Base-by-base conservation (phyloP, 2,888 invertebrate genomes). In the Sicus ferrugineus region DNA sequence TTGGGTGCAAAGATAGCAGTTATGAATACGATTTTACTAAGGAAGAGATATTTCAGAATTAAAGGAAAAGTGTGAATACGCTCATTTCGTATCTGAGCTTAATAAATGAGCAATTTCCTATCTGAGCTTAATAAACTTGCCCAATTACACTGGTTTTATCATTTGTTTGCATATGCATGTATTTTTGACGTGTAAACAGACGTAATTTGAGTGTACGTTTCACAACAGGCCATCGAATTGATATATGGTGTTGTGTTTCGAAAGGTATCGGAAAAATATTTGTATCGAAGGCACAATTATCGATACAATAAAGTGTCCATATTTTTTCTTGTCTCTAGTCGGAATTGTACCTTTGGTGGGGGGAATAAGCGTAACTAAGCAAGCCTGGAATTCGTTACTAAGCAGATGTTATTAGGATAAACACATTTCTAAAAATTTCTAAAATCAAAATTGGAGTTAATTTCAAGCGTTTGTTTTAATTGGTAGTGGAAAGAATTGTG, bases 341-440 rank as follows among this genome's bases (percentile, higher is more conserved):
- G 11, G 11, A 38, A 38, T n/a, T n/a, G 30, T 6, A 30, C 30
- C 31, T 21, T 31, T 50, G 14, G 7, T n/a, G 30, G 19, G 5
- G 16, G 28, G 19, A 11, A 7, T 23, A 50, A 30, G 26, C 2
- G 11, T 30, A 19, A 67, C 19, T 19, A 21, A 59, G 59, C 67
- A 67, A 67, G 48, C 58, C 5, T 5, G n/a, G 38, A 59, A 19
- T 30, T 48, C 14, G 67, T 67, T 67, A 59, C 67, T 67, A 67
- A 46, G 67, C 31, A 67, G 59, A 28, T 56, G n/a, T 11, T 54
- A 38, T 52, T 38, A 23, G 34, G 2, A 30, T 6, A 48, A 48
- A 21, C 23, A 28, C 23, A 63, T 30, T 1, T 23, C n/a, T 50
- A 23, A 54, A 54, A n/a, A n/a, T 9, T 30, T 38, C 2, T 6